Evolutionary conservation across 2,113 vertebrate species (phyloP).

Genomic region (Prochilodus magdalenae): DNA sequence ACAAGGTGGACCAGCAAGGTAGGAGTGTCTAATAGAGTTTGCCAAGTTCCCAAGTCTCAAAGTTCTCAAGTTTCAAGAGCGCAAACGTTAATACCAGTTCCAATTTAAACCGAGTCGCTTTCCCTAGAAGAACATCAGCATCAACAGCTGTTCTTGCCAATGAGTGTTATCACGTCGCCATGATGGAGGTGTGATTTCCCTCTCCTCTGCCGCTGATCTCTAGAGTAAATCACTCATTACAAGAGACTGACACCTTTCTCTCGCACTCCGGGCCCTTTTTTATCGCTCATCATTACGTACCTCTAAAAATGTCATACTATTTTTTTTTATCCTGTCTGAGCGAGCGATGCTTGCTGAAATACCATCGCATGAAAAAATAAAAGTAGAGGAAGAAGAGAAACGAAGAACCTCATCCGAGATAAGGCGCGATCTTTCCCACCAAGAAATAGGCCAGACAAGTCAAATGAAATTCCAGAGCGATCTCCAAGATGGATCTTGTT

Average conservation of each 20-base stretch:
- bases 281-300: conserved; percentile 19
- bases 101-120: conserved; percentile 12
- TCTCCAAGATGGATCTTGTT: too few species aligned
- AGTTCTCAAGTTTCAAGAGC: too few species aligned
- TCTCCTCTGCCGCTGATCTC: conserved; percentile 18
- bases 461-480: too few species aligned
- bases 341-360: not conserved
- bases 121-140: not conserved
- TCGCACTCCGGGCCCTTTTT: not conserved
- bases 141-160: conserved; percentile 1
- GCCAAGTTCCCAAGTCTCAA: too few species aligned
- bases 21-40: too few species aligned
- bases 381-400: not conserved
- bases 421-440: too few species aligned
- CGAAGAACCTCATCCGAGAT: not conserved
- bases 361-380: not conserved
- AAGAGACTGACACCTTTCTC: conserved; percentile 28
- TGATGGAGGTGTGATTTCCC: conserved; percentile 21
- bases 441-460: too few species aligned
- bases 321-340: too few species aligned
- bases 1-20: too few species aligned
- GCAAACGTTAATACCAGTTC: not conserved
- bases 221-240: conserved; percentile 46
- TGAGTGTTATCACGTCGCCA: not conserved
- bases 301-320: conserved; percentile 11